phyloP scores from a whole-genome alignment of 2,113 vertebrate species.

The Mungos mungo region DNA sequence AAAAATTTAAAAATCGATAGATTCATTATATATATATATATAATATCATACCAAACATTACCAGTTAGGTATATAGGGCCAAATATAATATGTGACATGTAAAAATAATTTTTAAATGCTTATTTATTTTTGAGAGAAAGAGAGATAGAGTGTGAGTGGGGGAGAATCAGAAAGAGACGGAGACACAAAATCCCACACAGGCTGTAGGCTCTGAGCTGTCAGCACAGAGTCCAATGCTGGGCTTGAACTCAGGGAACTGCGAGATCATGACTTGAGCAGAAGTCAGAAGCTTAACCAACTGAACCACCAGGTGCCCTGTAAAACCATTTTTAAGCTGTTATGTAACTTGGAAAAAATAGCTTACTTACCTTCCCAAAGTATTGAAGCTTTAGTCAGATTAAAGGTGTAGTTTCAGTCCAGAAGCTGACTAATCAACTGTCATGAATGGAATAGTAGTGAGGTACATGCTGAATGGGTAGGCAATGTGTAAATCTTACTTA shows the following conservation, averaged over 20 bases:
- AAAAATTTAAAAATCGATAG: not conserved
- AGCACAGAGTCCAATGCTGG: too few species aligned
- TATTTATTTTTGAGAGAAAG: too few species aligned
- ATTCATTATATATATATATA: not conserved
- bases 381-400: not conserved
- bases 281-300: too few species aligned
- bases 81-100: not conserved
- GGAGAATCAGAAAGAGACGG: too few species aligned
- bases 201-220: too few species aligned
- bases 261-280: too few species aligned
- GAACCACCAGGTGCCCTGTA: too few species aligned
- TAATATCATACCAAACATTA: not conserved
- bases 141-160: too few species aligned
- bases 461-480: constrained; percentile 40
- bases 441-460: not conserved
- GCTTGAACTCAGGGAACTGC: too few species aligned
- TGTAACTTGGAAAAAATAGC: not conserved
- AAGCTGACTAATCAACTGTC: not conserved
- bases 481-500: not conserved
- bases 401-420: constrained; percentile 10
- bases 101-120: not conserved
- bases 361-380: not conserved
- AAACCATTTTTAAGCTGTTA: not conserved
- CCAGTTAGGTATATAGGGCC: not conserved
- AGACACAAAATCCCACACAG: too few species aligned